Evolutionary conservation across 2,113 vertebrate species (phyloP), one percentile per base, ranked within the genome.

Genomic region (Syngnathus scovelli): DNA sequence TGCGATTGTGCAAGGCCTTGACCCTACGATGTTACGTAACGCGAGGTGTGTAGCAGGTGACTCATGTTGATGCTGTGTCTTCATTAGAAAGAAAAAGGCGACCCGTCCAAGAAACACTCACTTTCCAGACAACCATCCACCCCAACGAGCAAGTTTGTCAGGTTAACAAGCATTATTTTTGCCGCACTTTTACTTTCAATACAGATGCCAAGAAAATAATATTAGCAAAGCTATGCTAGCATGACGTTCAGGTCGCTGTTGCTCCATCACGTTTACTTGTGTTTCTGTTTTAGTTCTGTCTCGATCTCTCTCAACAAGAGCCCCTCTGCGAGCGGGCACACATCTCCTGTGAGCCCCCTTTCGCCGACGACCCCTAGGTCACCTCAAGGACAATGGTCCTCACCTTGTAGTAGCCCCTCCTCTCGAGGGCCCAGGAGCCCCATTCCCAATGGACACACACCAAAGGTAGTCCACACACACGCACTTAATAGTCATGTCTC

Each of bases 301-400:
- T 90, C 89, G 76, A 84, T 92, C 73, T 91, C 90, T 0, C 81
- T 92, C 2, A 89, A 92, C 63, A 89, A 86, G 63, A 81, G 83
- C 62, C 68, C 80, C 11, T 80, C 85, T 3, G 19, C 59, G 66
- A 76, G 79, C 9, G 84, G 80, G 23, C 16, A n/a, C 61, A 64
- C 84, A 6, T 82, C 83, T 71, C 86, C 89, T 56, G 78, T 81
- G 60, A 89, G 83, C 73, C 84, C 88, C 61, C 39, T 9, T 58
- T 86, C 86, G 39, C 85, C 82, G 0, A 62, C 56, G 0, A 1
- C 27, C 6, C 66, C 72, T 8, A 6, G 49, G 33, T 79, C 85
- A 10, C 81, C 85, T 7, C 33, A 5, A 5, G 79, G 81, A 27
- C 74, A 49, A 55, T 69, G 76, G 59, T 21, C 66, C 13, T 78